These are phyloP conservation scores for Procambarus clarkii DNA, from an alignment of 1,140 invertebrate species.

Conservation along the genomic window DNA sequence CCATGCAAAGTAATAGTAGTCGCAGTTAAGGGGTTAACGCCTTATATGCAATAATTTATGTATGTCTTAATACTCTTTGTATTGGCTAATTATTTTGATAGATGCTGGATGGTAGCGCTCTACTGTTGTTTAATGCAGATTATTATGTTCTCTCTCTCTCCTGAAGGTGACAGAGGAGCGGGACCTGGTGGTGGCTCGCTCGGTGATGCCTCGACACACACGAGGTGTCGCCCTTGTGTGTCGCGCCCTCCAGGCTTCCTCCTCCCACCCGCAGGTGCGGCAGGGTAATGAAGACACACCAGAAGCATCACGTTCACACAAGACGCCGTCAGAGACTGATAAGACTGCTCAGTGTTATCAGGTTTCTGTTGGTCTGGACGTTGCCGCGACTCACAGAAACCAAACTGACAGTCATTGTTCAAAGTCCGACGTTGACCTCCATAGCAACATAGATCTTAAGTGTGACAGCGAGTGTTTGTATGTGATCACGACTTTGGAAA, in stretches of 20 bases:
- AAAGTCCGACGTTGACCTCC: background rate
- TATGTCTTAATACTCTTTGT: too few species aligned
- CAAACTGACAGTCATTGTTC: background rate
- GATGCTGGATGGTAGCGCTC: too few species aligned
- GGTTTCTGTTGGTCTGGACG: too few species aligned
- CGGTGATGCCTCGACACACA: conserved; percentile 7
- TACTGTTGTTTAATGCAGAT: background rate
- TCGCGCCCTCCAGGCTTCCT: background rate
- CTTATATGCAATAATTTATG: too few species aligned
- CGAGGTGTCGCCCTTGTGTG: conserved; percentile 19
- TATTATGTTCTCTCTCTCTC: background rate
- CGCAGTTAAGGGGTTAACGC: too few species aligned
- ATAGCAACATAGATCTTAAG: background rate
- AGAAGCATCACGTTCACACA: background rate
- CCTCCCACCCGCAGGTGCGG: background rate
- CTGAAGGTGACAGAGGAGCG: conserved; percentile 44
- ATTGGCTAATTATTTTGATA: too few species aligned
- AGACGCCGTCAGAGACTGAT: background rate
- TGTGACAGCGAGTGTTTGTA: background rate
- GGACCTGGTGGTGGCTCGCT: conserved; percentile 50
- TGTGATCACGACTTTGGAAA: background rate
- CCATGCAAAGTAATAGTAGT: too few species aligned
- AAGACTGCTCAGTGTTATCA: background rate
- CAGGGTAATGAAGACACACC: background rate
- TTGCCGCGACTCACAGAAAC: background rate